A percentile compares a stretch with the other conserved stretches of the same genome.
Conservation (phyloP, 2,888 invertebrate species). For the Amphipoea oculea region DNA sequence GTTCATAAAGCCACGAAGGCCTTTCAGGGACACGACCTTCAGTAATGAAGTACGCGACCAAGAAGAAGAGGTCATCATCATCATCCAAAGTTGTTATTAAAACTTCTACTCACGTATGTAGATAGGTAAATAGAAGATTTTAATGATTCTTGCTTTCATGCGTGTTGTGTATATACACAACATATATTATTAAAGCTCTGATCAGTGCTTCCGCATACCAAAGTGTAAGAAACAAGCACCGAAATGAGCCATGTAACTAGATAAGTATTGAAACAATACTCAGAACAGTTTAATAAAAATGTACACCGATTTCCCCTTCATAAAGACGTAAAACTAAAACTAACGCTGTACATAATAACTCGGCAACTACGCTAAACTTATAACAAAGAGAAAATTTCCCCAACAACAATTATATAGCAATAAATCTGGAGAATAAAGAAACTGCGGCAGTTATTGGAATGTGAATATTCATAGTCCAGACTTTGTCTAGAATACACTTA, state of each 20-base stretch:
- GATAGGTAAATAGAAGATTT: no score
- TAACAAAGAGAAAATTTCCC: slow-evolving; percentile 45
- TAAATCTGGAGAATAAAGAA: slow-evolving; percentile 48
- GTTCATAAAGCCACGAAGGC: no score
- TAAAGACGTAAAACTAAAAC: neutral
- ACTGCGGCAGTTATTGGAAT: slow-evolving; percentile 60
- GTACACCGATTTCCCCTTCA: neutral
- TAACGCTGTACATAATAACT: slow-evolving; percentile 10
- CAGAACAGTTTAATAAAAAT: neutral
- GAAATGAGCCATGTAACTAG: neutral
- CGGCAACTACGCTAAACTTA: slow-evolving; percentile 34
- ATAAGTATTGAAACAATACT: neutral
- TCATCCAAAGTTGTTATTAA: no score
- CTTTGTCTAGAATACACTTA: slow-evolving; percentile 61
- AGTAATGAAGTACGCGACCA: no score
- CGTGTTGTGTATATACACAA: no score
- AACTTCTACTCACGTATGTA: no score
- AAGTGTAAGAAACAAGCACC: neutral
- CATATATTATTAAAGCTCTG: no score
- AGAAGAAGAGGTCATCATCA: no score
- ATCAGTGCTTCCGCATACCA: no score
- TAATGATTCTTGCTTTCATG: no score
- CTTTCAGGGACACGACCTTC: no score
- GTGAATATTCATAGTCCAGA: slow-evolving; percentile 68
- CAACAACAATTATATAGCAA: slow-evolving; percentile 48